Base-by-base conservation (phyloP, 2,888 invertebrate genomes). In the Hipparchia semele region DNA sequence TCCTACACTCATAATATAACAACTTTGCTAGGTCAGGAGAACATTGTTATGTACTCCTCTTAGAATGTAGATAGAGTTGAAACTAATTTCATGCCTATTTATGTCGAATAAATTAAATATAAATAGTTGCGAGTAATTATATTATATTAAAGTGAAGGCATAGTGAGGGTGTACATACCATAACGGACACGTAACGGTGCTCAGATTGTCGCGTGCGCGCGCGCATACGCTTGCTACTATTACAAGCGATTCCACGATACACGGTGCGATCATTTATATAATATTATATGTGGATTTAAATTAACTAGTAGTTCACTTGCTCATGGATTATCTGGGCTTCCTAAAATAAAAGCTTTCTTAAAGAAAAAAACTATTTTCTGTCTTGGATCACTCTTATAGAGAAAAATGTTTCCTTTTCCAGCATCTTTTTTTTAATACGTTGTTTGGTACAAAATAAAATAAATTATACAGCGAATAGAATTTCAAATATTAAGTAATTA, bases 181-280 rank as follows among this genome's bases (percentile, higher is more conserved):
- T 67, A 67, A n/a, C 56, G 67, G 67, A 13, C 53, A 45, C 54
- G 45, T 67, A 67, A 67, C 67, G 67, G 67, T 67, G 56, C 67
- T 33, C 23, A 66, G 53, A 33, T 3, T 54, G 67, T 67, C 67
- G 56, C 67, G 67, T 67, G 67, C 67, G 51, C 51, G 10, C 33
- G 39, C 59, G 59, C 59, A 39, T 60, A 60, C 39, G 59, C 33
- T 60, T 60, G 12, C 9, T 60, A 33, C 59, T 60, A 39, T 10
- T 39, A 12, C 0, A 2, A 60, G 10, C 39, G 12, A 60, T 60
- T 60, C 59, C 4, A 60, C 59, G 33, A 60, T 6, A 60, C 2
- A 60, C 59, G 59, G 59, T 60, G 59, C 59, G 59, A 12, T 23
- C 1, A 1, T 6, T 33, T 23, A 2, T 59, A 59, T 5, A 39